Percentiles rank a stretch among this genome's conserved stretches.
These are phyloP conservation scores for Diadromus collaris DNA, from an alignment of 2,888 invertebrate genomes.

Conservation along the genomic window DNA sequence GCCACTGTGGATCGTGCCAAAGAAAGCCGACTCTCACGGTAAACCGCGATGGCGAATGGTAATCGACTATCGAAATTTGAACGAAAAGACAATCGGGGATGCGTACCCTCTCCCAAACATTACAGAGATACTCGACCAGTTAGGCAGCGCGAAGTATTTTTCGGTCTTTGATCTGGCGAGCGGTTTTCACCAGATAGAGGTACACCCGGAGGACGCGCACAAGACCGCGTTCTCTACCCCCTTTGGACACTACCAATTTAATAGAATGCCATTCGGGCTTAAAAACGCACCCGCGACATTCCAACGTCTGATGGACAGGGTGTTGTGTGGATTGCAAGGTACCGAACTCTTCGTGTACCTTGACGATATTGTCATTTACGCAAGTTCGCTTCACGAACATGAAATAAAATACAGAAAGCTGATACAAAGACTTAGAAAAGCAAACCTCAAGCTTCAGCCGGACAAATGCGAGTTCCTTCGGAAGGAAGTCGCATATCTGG, in stretches of 20 bases:
- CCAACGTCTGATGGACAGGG: conserved; percentile 21
- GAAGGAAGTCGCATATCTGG: conserved; percentile 26
- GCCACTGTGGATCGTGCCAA: conserved; percentile 17
- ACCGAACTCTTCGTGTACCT: conserved; percentile 52
- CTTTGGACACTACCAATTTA: conserved; percentile 29
- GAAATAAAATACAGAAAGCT: conserved; percentile 18
- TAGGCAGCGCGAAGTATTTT: conserved; percentile 27
- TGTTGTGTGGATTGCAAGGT: conserved; percentile 18
- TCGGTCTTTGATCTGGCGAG: conserved; percentile 23
- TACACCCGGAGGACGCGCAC: conserved; percentile 9
- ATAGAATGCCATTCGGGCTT: conserved; percentile 32
- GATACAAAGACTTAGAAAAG: neutral
- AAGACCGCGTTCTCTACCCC: conserved; percentile 23
- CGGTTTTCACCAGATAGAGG: conserved; percentile 29
- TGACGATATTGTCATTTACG: conserved; percentile 54
- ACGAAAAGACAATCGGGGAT: conserved; percentile 27
- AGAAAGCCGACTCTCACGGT: conserved; percentile 14
- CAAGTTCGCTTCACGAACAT: conserved; percentile 39
- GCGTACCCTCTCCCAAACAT: conserved; percentile 30
- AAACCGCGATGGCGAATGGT: conserved; percentile 33
- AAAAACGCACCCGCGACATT: conserved; percentile 34
- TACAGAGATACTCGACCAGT: conserved; percentile 31
- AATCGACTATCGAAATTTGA: conserved; percentile 11
- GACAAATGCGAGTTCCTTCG: conserved; percentile 38
- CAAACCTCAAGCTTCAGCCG: conserved; percentile 4